phyloP scores from a whole-genome alignment of 2,797 vertebrate species.

The Cichlasoma orientale region DNA sequence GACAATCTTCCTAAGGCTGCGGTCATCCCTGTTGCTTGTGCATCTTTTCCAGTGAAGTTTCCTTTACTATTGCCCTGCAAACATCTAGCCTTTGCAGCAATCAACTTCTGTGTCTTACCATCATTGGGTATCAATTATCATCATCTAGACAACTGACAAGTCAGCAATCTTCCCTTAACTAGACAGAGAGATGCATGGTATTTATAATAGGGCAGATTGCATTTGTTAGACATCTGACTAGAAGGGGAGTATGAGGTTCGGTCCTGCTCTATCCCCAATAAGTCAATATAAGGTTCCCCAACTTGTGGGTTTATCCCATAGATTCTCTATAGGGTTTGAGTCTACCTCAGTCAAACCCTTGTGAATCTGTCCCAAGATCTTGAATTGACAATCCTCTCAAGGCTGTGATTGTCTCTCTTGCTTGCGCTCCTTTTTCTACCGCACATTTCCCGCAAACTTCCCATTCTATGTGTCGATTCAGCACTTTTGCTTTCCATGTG shows the following conservation, averaged over 20 bases:
- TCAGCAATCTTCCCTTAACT: background rate
- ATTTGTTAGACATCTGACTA: background rate
- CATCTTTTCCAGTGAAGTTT: background rate
- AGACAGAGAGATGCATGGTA: too few species aligned
- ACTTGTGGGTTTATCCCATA: too few species aligned
- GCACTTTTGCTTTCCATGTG: background rate
- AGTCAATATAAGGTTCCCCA: too few species aligned
- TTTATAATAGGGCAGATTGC: background rate
- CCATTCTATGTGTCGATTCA: background rate
- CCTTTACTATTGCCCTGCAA: background rate
- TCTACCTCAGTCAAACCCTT: too few species aligned
- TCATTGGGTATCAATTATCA: background rate
- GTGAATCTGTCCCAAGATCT: too few species aligned
- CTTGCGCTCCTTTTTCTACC: background rate
- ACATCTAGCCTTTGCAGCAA: background rate
- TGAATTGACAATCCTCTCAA: too few species aligned
- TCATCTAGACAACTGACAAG: background rate
- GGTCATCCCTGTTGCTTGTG: background rate
- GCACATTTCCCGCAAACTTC: background rate
- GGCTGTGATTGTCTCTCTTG: background rate
- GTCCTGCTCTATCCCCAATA: background rate
- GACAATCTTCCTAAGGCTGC: background rate
- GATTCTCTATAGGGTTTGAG: too few species aligned
- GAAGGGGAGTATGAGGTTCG: background rate
- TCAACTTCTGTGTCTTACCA: background rate